A percentile compares a stretch with the other conserved stretches of the same genome.
These are phyloP conservation scores for Pedetes capensis DNA, from an alignment of 2,113 vertebrate genomes.

Conservation along the genomic window DNA sequence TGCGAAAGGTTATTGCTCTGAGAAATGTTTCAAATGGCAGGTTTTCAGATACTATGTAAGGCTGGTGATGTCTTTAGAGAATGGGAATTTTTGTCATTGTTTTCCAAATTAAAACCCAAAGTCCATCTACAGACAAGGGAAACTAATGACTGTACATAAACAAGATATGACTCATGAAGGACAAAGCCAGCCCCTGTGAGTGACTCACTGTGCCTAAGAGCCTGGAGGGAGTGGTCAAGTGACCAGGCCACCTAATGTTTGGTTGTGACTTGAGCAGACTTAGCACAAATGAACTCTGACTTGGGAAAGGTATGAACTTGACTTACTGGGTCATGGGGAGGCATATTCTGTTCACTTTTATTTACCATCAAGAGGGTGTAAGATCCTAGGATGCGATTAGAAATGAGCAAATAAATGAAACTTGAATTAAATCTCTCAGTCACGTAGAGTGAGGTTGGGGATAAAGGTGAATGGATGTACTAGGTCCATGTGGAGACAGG, in stretches of 20 bases:
- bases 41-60: not conserved
- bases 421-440: constrained; percentile 22
- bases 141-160: not conserved
- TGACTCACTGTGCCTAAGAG: constrained; percentile 40
- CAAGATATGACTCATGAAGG: constrained; percentile 15
- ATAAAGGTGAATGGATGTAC: not conserved
- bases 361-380: constrained; percentile 29
- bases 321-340: constrained; percentile 14
- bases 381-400: constrained; percentile 68
- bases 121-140: not conserved
- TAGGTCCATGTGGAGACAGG: not conserved
- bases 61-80: not conserved
- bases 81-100: not conserved
- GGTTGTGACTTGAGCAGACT: constrained; percentile 33
- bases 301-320: constrained; percentile 52
- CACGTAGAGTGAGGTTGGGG: not conserved
- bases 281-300: not conserved
- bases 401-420: constrained; percentile 43
- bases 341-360: constrained; percentile 46
- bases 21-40: not conserved
- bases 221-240: not conserved
- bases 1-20: not conserved
- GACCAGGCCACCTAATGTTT: not conserved
- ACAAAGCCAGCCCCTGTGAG: not conserved
- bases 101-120: not conserved